Evolutionary conservation across 2,888 invertebrate species (phyloP), one percentile per base, ranked within the genome.

Genomic region (Trissolcus japonicus): DNA sequence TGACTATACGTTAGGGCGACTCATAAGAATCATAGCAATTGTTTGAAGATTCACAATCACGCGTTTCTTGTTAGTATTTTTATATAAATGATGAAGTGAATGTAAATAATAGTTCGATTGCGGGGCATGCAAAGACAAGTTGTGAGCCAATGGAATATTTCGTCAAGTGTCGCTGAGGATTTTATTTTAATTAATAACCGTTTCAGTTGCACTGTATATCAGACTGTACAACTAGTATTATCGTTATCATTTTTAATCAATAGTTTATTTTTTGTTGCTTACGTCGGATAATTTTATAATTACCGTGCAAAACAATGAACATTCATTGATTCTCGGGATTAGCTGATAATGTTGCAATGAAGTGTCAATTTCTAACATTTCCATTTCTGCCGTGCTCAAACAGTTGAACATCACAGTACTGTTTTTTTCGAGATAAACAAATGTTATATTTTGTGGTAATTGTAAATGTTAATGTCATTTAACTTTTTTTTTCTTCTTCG

Each of bases 11-110:
- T 84, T 86, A 86, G 83, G 35, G 85, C 84, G 82, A 86, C 82
- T 85, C 84, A 83, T 83, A 80, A 82, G 78, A 78, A 80, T 80
- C 74, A 73, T 75, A 66, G 69, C 56, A 62, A 72, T 59, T 77
- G 67, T 80, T 62, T 71, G 65, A 69, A 54, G 43, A 82, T 78
- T 63, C 61, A 81, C 74, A 78, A 81, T 79, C 81, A 79, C 81
- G 80, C 81, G 83, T 86, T 86, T 86, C 83, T 87, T 83, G 84
- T 87, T 87, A 86, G 85, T 87, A 87, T 87, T 87, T 87, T 87
- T 87, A 85, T 86, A 86, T 85, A 84, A 83, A n/a, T 80, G 75
- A 82, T 76, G 82, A 80, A 61, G 78, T 48, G 54, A 67, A 53
- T 72, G 72, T 72, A 76, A 67, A 76, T 72, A 35, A 76, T 56